phyloP scores from a whole-genome alignment of 1,140 invertebrate species.

The Diabrotica undecimpunctata region DNA sequence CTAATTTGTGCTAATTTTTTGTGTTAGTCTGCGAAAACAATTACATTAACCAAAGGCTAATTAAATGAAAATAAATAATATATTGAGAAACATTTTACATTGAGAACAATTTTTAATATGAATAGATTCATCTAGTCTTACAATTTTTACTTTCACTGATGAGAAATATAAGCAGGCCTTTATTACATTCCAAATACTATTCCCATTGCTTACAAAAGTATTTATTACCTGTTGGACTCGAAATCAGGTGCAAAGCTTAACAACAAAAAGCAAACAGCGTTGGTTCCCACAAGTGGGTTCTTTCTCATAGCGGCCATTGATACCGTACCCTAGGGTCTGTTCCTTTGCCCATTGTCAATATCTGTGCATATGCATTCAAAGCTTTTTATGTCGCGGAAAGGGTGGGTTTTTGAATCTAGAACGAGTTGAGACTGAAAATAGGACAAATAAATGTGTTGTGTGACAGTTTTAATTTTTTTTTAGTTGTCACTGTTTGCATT shows the following conservation, averaged over 20 bases:
- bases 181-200: constrained; percentile 1
- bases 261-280: neutral
- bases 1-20: no score
- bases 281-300: constrained; percentile 1
- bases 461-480: no score
- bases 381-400: neutral
- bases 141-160: no score
- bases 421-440: neutral
- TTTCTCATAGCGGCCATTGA: neutral
- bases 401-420: neutral
- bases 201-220: constrained; percentile 2
- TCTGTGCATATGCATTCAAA: no score
- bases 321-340: neutral
- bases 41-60: no score
- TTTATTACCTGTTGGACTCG: neutral
- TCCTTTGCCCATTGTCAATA: neutral
- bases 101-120: no score
- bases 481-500: no score
- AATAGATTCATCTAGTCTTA: no score
- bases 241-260: neutral
- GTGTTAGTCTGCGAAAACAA: no score
- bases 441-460: no score
- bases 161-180: neutral
- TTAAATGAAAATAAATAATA: no score
- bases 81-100: no score